phyloP scores from a whole-genome alignment of 2,113 vertebrate genomes.

The Psammodynastes pulverulentus region DNA sequence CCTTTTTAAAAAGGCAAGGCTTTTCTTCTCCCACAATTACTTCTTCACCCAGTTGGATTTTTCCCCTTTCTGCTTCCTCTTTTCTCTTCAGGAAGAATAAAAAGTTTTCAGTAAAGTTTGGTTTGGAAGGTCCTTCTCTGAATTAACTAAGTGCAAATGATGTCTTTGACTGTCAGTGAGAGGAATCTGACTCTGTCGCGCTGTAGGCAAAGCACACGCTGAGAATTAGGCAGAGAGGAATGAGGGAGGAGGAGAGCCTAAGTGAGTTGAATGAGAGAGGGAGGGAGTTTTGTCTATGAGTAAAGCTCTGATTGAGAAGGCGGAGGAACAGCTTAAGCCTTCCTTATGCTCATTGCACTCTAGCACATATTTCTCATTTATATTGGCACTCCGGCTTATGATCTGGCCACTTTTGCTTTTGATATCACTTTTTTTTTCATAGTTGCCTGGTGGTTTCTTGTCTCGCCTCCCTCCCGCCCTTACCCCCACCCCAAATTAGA shows the following conservation, averaged over 20 bases:
- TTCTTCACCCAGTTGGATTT: slow-evolving; percentile 65
- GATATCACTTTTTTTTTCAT: slow-evolving; percentile 46
- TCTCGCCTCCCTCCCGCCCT: no score
- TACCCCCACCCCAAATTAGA: background rate
- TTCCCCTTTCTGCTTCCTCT: slow-evolving; percentile 59
- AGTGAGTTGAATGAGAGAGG: slow-evolving; percentile 82
- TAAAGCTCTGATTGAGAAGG: slow-evolving; percentile 78
- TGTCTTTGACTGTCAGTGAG: slow-evolving; percentile 80
- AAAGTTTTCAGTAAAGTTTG: slow-evolving; percentile 84
- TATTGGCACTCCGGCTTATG: slow-evolving; percentile 64
- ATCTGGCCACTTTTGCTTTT: slow-evolving; percentile 53
- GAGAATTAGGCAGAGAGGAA: slow-evolving; percentile 63
- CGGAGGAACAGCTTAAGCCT: slow-evolving; percentile 74
- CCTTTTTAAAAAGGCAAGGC: slow-evolving; percentile 73
- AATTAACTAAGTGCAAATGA: slow-evolving; percentile 76
- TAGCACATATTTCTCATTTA: slow-evolving; percentile 75
- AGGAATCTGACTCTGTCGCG: slow-evolving; percentile 77
- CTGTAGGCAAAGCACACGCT: slow-evolving; percentile 58
- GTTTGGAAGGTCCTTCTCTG: slow-evolving; percentile 76
- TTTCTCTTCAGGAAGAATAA: slow-evolving; percentile 75
- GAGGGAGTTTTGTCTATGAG: slow-evolving; percentile 79
- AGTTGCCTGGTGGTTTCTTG: background rate
- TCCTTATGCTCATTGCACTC: slow-evolving; percentile 72
- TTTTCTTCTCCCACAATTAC: slow-evolving; percentile 62
- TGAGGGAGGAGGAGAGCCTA: slow-evolving; percentile 69